phyloP scores from a whole-genome alignment of 2,888 invertebrate genomes.

The Yponomeuta evonymella region DNA sequence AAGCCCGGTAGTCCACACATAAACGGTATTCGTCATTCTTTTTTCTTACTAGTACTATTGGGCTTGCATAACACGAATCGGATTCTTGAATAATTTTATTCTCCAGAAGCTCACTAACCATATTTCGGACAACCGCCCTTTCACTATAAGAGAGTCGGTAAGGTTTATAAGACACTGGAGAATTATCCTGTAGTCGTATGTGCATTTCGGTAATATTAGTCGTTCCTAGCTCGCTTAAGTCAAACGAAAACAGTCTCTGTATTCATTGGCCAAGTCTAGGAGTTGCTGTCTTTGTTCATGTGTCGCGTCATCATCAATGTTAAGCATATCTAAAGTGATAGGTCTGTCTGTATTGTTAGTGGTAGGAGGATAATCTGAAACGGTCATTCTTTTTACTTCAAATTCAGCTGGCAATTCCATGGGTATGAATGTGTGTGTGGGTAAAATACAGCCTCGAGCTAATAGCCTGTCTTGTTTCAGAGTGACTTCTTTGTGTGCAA shows the following conservation, averaged over 20 bases:
- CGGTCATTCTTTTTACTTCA: slow-evolving; percentile 22
- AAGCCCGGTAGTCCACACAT: slow-evolving; percentile 25
- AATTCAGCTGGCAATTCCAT: neutral
- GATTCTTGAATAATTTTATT: slow-evolving; percentile 11
- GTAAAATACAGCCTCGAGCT: neutral
- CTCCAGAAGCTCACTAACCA: slow-evolving; percentile 19
- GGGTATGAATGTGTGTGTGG: neutral
- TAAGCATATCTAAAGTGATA: neutral
- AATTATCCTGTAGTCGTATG: slow-evolving; percentile 18
- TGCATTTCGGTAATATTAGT: slow-evolving; percentile 11
- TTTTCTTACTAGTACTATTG: slow-evolving; percentile 29
- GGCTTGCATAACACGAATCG: slow-evolving; percentile 28
- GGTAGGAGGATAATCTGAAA: neutral
- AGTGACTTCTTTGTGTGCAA: neutral
- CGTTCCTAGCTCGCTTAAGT: slow-evolving; percentile 7
- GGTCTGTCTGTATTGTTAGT: neutral
- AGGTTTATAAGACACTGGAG: slow-evolving; percentile 18
- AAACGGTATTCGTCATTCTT: slow-evolving; percentile 26
- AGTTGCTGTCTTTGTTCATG: neutral
- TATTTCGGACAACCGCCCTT: slow-evolving; percentile 14
- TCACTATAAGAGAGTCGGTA: slow-evolving; percentile 19
- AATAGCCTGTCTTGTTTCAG: neutral
- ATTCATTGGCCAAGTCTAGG: neutral
- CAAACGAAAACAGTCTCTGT: slow-evolving; percentile 12
- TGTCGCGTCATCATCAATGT: neutral